Evolutionary conservation across 2,113 vertebrate species (phyloP).

Genomic region (Saguinus midas): DNA sequence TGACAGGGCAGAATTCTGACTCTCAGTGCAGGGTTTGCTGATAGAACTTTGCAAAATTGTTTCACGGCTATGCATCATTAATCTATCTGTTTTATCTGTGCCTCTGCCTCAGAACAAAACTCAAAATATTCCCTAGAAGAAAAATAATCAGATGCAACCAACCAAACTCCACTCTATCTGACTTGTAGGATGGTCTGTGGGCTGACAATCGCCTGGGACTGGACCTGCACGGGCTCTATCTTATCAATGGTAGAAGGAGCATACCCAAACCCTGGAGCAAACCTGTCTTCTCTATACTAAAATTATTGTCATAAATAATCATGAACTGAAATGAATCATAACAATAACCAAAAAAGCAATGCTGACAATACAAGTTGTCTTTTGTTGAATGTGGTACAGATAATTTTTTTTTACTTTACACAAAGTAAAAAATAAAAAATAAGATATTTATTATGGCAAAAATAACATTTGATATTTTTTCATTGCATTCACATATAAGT

Average conservation of each 20-base stretch:
- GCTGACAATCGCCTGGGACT: neutral
- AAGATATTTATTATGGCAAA: neutral
- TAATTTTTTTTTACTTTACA: neutral
- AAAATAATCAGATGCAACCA: neutral
- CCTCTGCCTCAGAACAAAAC: neutral
- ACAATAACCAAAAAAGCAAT: neutral
- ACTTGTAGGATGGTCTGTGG: neutral
- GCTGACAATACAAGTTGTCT: neutral
- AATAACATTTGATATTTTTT: neutral
- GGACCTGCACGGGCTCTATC: neutral
- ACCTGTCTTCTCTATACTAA: neutral
- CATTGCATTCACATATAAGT: neutral
- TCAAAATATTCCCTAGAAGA: neutral
- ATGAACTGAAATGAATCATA: neutral
- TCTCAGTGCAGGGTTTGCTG: neutral
- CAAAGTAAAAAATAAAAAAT: neutral
- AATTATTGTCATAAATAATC: neutral
- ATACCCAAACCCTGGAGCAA: fast-evolving
- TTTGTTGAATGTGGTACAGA: neutral
- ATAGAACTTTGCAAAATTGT: neutral
- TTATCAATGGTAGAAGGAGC: neutral
- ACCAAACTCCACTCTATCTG: neutral
- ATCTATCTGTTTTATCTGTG: neutral
- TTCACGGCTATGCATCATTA: neutral
- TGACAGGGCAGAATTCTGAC: neutral